Base-by-base conservation (phyloP, 2,888 invertebrate species). In the Hypomecis atomaria region DNA sequence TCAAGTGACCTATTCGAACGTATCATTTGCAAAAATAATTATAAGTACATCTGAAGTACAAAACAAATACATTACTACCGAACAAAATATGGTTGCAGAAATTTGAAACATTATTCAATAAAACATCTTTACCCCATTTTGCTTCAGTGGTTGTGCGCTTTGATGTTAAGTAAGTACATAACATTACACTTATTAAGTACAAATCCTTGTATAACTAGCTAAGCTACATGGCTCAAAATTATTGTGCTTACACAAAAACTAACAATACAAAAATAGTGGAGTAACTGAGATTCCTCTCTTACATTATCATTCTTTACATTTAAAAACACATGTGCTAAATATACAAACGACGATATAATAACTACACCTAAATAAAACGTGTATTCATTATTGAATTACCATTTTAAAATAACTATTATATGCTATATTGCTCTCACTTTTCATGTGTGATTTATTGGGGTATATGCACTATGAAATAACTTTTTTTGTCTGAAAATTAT, bases 281-380 rank as follows among this genome's bases (percentile, higher is more conserved):
- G 74, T 74, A 77, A 76, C 69, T 78, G 85, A 86, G 85, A 86
- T 85, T 85, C 83, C 76, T 72, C 72, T 73, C 72, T 76, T 74
- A 56, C 47, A 48, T 52, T 60, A 59, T 4, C 8, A 59, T 40
- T 47, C 10, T n/a, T 40, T 13, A 40, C 34, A 38, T 71, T 71
- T 73, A 77, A 55, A 62, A 65, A 59, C 45, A 65, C 40, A 64
- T 38, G 70, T 74, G 71, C 69, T 74, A 71, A 60, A 62, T 65
- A 64, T 64, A 69, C 65, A 66, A 65, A 68, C 60, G 65, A 56
- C 47, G 43, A 58, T 66, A 62, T 66, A 71, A 66, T 52, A 65
- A 65, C 49, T 69, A 63, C 36, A 53, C 11, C 48, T 59, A 62
- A 69, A 59, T 66, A 58, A 59, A 69, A 65, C 37, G 60, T 60